Evolutionary conservation across 2,797 vertebrate genomes (phyloP).

Genomic region (Hylomyscus alleni): DNA sequence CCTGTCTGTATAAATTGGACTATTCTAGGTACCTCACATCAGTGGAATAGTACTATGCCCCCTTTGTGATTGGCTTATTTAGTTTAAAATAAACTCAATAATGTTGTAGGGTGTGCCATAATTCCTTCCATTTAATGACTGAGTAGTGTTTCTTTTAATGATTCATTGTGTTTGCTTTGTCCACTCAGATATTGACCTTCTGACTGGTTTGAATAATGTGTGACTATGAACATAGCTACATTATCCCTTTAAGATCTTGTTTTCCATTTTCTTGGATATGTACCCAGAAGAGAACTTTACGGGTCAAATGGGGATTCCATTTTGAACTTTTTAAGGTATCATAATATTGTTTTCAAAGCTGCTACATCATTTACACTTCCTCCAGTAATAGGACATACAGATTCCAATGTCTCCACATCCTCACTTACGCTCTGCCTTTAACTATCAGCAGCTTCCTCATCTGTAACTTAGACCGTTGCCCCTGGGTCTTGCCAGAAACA

Average conservation of each 20-base stretch:
- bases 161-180: background rate
- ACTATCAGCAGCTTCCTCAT: background rate
- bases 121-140: conserved; percentile 3
- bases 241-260: background rate
- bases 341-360: background rate
- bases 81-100: background rate
- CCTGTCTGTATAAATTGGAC: background rate
- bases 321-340: background rate
- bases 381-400: background rate
- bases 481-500: background rate
- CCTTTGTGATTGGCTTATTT: background rate
- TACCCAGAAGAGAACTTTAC: background rate
- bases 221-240: background rate
- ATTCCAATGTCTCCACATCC: background rate
- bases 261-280: background rate
- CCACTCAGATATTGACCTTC: background rate
- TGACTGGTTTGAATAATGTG: background rate
- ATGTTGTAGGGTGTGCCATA: background rate
- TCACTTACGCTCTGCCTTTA: background rate
- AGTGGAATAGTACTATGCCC: background rate
- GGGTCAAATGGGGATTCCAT: background rate
- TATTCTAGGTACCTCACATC: background rate
- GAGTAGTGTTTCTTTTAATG: background rate
- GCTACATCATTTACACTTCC: background rate
- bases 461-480: background rate